Evolutionary conservation across 2,888 invertebrate genomes (phyloP), one percentile per base, ranked within the genome.

Genomic region (Agrenia bidenticulata): DNA sequence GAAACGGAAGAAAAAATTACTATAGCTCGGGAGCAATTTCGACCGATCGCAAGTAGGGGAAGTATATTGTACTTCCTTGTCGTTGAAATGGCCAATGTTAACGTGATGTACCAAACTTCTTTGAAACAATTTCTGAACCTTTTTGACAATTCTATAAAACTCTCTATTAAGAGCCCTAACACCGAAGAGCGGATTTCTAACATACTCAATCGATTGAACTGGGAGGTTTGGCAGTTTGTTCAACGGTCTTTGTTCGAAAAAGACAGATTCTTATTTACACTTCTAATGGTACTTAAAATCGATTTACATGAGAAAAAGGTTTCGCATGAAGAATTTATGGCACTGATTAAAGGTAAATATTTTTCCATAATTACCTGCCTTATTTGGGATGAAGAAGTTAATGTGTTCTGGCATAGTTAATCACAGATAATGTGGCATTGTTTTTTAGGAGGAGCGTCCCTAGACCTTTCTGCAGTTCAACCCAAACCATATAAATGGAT

Each of bases 71-170:
- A 97, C 79, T 97, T 97, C 79, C 83, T 97, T 45, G 95, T 97
- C 68, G 95, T 96, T 0, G 96, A 97, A 82, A 95, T 97, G 95
- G 92, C 92, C 77, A 89, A 93, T 78, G 95, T 97, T 0, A 96
- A 95, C 78, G 86, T 88, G 9, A 97, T 97, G 96, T 97, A 97
- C 79, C 97, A 97, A 80, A 96, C 95, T 76, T 94, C 96, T 0
- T 82, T 97, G 57, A 92, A 92, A 78, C 96, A 97, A 79, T 97
- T 97, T 81, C 82, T 97, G 50, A 91, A 87, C 13, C 89, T 96
- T 70, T 97, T 97, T 79, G 95, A 97, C 79, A 89, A 88, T 77
- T 94, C 96, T 0, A 96, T 97, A n/a, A 73, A 72, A 65, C 51
- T 80, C 60, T 94, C 95, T 0, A 85, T 87, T 7, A 94, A 93